These are phyloP conservation scores for Pluvianellus socialis DNA, from an alignment of 2,113 vertebrate genomes.

Conservation along the genomic window DNA sequence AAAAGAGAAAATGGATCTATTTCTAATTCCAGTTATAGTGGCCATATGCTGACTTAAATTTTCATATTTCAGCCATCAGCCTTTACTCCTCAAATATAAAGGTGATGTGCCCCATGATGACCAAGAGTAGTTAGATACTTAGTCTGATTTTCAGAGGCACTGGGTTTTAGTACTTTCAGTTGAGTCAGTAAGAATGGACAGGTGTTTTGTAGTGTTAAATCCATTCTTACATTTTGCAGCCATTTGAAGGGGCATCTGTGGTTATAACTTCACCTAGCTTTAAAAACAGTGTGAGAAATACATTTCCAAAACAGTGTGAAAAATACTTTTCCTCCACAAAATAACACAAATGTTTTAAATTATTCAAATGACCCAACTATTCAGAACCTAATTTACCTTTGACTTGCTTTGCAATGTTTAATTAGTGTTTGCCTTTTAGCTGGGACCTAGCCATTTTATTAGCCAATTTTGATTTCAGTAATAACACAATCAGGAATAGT, in stretches of 20 bases:
- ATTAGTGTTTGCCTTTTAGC: neutral
- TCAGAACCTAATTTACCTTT: neutral
- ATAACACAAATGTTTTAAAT: neutral
- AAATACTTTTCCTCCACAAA: neutral
- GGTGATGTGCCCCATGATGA: accelerated
- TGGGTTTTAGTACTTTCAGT: neutral
- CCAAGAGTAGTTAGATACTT: neutral
- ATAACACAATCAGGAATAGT: neutral
- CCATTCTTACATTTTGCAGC: neutral
- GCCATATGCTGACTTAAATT: neutral
- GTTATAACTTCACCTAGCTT: neutral
- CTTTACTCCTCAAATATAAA: neutral
- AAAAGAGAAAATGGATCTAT: neutral
- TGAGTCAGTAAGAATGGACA: neutral
- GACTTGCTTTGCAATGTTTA: neutral
- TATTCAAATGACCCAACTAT: neutral
- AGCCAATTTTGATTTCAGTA: neutral
- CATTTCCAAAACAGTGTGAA: neutral
- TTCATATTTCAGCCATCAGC: neutral
- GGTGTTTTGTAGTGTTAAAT: neutral
- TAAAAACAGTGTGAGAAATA: neutral
- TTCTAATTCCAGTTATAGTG: neutral
- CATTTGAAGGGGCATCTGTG: neutral
- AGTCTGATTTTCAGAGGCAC: neutral
- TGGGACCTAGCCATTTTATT: neutral